A percentile compares a stretch with the other conserved stretches of the same genome.
Conservation (phyloP, 1,140 invertebrate species). For the Nephotettix cincticeps region DNA sequence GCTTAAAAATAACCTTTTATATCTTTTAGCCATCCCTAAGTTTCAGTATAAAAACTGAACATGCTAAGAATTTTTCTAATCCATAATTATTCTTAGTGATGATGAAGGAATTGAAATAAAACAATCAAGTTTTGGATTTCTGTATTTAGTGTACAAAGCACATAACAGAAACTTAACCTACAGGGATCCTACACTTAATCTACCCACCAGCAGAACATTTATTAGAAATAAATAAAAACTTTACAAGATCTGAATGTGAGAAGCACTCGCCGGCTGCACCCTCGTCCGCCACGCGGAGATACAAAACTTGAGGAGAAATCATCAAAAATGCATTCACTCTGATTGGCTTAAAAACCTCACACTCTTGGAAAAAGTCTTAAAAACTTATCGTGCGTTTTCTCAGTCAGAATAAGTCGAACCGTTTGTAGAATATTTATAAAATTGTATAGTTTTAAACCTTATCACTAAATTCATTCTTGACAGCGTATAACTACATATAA, state of each 20-base stretch:
- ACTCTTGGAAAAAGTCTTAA: slow-evolving; percentile 16
- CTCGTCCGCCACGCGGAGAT: neutral
- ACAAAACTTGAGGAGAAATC: neutral
- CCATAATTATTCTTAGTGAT: too few relatives aligned
- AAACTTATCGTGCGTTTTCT: slow-evolving; percentile 12
- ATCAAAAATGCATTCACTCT: slow-evolving; percentile 11
- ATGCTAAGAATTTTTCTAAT: too few relatives aligned
- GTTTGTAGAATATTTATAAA: slow-evolving; percentile 25
- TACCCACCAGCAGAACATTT: slow-evolving; percentile 9
- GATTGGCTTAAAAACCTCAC: slow-evolving; percentile 1
- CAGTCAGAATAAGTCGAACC: slow-evolving; percentile 15
- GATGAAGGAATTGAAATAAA: too few relatives aligned
- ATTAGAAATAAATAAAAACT: slow-evolving; percentile 19
- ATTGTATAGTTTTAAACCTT: slow-evolving; percentile 23
- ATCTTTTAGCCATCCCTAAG: too few relatives aligned
- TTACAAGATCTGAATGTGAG: slow-evolving; percentile 10
- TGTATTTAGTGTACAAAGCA: slow-evolving; percentile 60
- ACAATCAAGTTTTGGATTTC: slow-evolving; percentile 40
- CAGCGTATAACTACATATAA: slow-evolving; percentile 22
- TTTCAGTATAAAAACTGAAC: too few relatives aligned
- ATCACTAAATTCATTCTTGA: slow-evolving; percentile 18
- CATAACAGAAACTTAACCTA: slow-evolving; percentile 19
- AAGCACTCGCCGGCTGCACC: neutral
- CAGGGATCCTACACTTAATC: slow-evolving; percentile 3
- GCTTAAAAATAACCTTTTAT: too few relatives aligned